phyloP scores from a whole-genome alignment of 2,797 vertebrate species.

The Esox lucius region DNA sequence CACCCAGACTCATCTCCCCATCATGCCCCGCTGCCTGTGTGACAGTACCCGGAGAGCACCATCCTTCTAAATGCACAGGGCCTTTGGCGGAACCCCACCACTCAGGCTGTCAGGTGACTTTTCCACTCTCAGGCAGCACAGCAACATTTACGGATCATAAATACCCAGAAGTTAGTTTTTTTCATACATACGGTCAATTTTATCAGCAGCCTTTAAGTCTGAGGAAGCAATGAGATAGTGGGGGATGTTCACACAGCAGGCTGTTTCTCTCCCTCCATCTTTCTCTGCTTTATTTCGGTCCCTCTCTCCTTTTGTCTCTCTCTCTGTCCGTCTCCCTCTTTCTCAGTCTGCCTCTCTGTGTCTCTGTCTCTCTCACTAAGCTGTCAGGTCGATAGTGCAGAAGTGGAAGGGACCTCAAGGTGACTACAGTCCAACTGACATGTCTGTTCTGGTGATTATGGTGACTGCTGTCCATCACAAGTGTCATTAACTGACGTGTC shows the following conservation, averaged over 20 bases:
- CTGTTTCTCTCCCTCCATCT: background rate
- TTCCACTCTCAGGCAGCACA: background rate
- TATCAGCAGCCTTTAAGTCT: background rate
- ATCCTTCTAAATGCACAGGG: background rate
- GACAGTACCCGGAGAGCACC: too few relatives aligned
- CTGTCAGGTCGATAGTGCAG: conserved; percentile 51
- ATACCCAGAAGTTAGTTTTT: background rate
- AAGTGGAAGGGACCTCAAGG: conserved; percentile 47
- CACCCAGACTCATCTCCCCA: background rate
- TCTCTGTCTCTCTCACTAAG: conserved; percentile 21
- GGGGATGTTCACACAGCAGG: background rate
- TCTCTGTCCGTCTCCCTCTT: background rate
- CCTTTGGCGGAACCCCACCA: background rate
- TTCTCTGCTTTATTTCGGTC: background rate
- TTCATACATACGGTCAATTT: background rate
- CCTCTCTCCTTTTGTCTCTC: background rate
- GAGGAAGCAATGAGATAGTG: background rate
- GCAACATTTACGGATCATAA: conserved; percentile 4
- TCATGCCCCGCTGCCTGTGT: too few relatives aligned
- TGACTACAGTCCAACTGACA: conserved; percentile 68
- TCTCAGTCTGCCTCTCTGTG: background rate
- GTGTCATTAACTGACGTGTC: conserved; percentile 75
- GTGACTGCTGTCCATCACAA: too few relatives aligned
- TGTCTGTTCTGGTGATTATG: too few relatives aligned
- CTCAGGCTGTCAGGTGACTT: background rate